Percentiles rank a stretch among this genome's conserved stretches.
Conservation (phyloP, 2,888 invertebrate species). For the Augiades crinisus region DNA sequence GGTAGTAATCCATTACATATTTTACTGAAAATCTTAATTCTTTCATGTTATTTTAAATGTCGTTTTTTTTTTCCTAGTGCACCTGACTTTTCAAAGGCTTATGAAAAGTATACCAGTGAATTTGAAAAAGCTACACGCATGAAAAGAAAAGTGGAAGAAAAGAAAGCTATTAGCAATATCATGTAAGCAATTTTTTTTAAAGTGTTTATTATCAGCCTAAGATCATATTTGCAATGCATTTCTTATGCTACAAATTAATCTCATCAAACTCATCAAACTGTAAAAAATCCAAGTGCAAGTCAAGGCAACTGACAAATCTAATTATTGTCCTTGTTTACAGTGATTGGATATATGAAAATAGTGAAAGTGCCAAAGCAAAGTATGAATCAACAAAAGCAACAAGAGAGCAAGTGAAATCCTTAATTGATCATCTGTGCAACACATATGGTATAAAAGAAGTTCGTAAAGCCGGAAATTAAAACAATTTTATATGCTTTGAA, state of each 20-base stretch:
- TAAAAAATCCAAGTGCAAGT: too few species aligned
- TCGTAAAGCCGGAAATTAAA: conserved; percentile 51
- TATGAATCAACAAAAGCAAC: conserved; percentile 84
- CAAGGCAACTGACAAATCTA: too few species aligned
- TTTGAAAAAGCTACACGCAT: conserved; percentile 60
- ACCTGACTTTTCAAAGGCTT: conserved; percentile 52
- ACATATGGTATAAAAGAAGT: conserved; percentile 78
- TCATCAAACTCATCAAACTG: too few species aligned
- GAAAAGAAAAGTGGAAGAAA: conserved; percentile 64
- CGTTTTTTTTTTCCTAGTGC: conserved; percentile 40
- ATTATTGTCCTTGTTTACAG: too few species aligned
- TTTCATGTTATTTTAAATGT: background rate
- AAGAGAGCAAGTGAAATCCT: conserved; percentile 87
- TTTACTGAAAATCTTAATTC: background rate
- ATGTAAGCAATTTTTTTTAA: conserved; percentile 48
- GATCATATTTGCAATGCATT: too few species aligned
- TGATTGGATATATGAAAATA: conserved; percentile 88
- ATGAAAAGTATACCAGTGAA: conserved; percentile 56
- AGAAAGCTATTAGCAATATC: conserved; percentile 56
- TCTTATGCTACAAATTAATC: too few species aligned
- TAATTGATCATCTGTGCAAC: conserved; percentile 82
- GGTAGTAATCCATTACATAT: conserved; percentile 38
- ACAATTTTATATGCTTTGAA: background rate
- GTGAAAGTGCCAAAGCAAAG: conserved; percentile 84
- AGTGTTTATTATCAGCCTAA: too few species aligned